Evolutionary conservation across 2,888 invertebrate genomes (phyloP).

Genomic region (Stegana nigrithorax): DNA sequence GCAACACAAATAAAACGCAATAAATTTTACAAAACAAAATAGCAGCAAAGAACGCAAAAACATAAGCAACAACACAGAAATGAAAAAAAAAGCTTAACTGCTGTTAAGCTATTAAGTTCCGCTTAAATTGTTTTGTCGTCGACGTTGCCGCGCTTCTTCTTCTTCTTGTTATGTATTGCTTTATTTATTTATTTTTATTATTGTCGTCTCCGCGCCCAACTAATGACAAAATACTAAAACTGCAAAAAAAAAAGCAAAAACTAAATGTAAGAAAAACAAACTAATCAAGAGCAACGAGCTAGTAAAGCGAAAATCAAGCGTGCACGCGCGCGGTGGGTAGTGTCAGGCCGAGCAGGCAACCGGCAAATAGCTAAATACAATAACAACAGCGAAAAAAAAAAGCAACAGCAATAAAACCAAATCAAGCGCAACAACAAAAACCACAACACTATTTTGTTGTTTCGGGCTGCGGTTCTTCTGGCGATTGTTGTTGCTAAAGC

Average conservation of each 20-base stretch:
- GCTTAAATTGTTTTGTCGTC: conserved; percentile 57
- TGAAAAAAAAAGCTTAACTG: conserved; percentile 37
- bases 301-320: background rate
- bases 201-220: background rate
- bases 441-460: conserved; percentile 43
- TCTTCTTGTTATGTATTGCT: background rate
- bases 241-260: background rate
- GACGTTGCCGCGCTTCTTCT: background rate
- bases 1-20: conserved; percentile 50
- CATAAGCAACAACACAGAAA: conserved; percentile 27
- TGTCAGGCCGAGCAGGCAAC: background rate
- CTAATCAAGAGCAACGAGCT: conserved; percentile 21
- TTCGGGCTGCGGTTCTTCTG: conserved; percentile 13
- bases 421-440: conserved; percentile 59
- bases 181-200: background rate
- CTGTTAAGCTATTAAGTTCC: conserved; percentile 54
- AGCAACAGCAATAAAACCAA: conserved; percentile 38
- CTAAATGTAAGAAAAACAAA: conserved; percentile 22
- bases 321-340: background rate
- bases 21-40: conserved; percentile 36
- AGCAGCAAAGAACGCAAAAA: background rate
- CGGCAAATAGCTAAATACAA: too few relatives aligned
- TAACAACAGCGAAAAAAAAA: background rate
- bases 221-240: background rate
- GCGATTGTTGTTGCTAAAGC: conserved; percentile 34